Conservation (phyloP, 2,888 invertebrate genomes). For the Blastobasis adustella region DNA sequence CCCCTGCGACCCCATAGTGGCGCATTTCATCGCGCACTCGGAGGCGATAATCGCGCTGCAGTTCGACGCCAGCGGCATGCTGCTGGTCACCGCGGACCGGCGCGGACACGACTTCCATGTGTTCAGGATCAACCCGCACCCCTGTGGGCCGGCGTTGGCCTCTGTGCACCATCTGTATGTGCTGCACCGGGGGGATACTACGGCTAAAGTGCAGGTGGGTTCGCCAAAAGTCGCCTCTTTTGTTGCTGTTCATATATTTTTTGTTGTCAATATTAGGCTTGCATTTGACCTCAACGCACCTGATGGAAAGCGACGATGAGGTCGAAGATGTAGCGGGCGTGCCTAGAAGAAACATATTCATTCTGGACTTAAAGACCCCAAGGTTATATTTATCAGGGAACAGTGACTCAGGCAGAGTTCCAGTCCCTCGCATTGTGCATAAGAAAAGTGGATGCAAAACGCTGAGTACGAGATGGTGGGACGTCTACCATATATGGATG, state of each 20-base stretch:
- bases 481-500: too few relatives aligned
- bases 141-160: constrained; percentile 88
- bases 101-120: constrained; percentile 97
- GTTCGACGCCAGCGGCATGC: constrained; percentile 92
- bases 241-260: not conserved
- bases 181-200: constrained; percentile 95
- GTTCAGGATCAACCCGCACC: constrained; percentile 95
- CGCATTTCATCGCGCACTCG: constrained; percentile 91
- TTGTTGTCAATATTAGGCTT: not conserved
- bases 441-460: too few relatives aligned
- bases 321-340: too few relatives aligned
- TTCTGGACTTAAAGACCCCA: too few relatives aligned
- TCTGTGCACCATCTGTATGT: constrained; percentile 96
- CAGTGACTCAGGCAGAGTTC: too few relatives aligned
- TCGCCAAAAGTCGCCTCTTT: not conserved
- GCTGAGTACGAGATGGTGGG: too few relatives aligned
- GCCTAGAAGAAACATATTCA: too few relatives aligned
- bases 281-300: too few relatives aligned
- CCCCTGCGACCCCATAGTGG: constrained; percentile 84
- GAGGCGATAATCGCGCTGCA: constrained; percentile 92
- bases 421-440: too few relatives aligned
- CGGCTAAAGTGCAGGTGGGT: constrained; percentile 88
- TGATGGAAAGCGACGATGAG: too few relatives aligned
- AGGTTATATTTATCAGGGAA: too few relatives aligned
- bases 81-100: constrained; percentile 92